A percentile compares a stretch with the other conserved stretches of the same genome.
These are phyloP conservation scores for Notolabrus celidotus DNA, from an alignment of 2,797 vertebrate genomes.

Conservation along the genomic window DNA sequence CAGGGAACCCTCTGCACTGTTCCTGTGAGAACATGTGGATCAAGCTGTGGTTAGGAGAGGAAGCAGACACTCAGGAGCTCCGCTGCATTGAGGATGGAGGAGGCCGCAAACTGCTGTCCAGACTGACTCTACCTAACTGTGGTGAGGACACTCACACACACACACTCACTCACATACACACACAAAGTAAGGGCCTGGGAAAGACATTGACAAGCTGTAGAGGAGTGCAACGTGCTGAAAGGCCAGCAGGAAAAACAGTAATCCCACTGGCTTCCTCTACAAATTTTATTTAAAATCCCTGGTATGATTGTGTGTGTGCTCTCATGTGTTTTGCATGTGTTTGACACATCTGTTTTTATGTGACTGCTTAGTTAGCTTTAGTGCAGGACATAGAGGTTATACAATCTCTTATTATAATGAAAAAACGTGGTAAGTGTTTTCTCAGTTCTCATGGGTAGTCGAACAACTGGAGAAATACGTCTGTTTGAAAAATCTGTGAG, in stretches of 20 bases:
- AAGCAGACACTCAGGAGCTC: slow-evolving; percentile 90
- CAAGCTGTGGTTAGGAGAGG: slow-evolving; percentile 91
- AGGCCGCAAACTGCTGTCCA: slow-evolving; percentile 86
- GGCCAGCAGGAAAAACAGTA: slow-evolving; percentile 44
- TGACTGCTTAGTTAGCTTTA: slow-evolving; percentile 24
- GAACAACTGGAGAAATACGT: slow-evolving; percentile 14
- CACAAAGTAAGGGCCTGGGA: slow-evolving; percentile 18
- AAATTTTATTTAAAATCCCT: slow-evolving; percentile 21
- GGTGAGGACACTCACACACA: slow-evolving; percentile 84
- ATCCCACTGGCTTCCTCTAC: slow-evolving; percentile 36
- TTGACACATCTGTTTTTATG: slow-evolving; percentile 19
- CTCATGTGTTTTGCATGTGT: slow-evolving; percentile 5
- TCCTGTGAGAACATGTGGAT: slow-evolving; percentile 98
- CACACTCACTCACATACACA: slow-evolving; percentile 21
- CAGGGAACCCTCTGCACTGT: slow-evolving; percentile 94
- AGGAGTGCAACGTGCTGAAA: slow-evolving; percentile 41
- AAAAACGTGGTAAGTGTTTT: slow-evolving; percentile 38
- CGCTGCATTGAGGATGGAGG: slow-evolving; percentile 91
- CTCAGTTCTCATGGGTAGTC: slow-evolving; percentile 13
- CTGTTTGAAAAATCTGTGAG: slow-evolving; percentile 39
- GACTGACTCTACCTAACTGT: slow-evolving; percentile 89
- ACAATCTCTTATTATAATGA: slow-evolving; percentile 16
- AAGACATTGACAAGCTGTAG: slow-evolving; percentile 37
- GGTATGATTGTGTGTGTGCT: slow-evolving; percentile 11
- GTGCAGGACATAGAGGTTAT: not conserved